These are phyloP conservation scores for Argyresthia goedartella DNA, from an alignment of 2,888 invertebrate genomes.

Conservation along the genomic window DNA sequence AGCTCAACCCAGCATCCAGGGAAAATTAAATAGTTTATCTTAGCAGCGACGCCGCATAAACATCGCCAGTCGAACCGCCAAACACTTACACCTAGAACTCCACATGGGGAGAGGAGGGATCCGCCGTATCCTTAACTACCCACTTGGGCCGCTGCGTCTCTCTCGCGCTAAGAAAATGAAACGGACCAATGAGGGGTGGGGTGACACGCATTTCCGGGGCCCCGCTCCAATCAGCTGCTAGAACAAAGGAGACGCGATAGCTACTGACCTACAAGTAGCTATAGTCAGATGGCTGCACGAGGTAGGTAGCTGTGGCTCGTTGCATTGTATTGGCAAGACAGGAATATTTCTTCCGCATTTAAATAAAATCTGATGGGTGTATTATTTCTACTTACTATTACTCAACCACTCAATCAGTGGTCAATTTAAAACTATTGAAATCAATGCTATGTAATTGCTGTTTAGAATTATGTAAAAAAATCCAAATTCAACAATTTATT, in stretches of 20 bases:
- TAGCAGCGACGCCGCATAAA: slow-evolving; percentile 42
- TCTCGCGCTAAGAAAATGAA: slow-evolving; percentile 69
- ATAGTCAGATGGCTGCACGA: slow-evolving; percentile 36
- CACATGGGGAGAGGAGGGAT: slow-evolving; percentile 40
- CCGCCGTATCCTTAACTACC: slow-evolving; percentile 53
- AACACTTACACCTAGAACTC: slow-evolving; percentile 45
- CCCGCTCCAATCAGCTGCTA: slow-evolving; percentile 72
- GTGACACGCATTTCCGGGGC: slow-evolving; percentile 71
- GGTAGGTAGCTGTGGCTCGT: not conserved
- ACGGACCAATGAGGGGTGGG: slow-evolving; percentile 71
- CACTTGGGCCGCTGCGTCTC: slow-evolving; percentile 64
- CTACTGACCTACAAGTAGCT: slow-evolving; percentile 67
- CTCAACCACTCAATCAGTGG: too few relatives aligned
- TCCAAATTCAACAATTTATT: too few relatives aligned
- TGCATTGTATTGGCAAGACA: not conserved
- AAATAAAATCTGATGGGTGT: too few relatives aligned
- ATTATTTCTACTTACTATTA: too few relatives aligned
- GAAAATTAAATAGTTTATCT: slow-evolving; percentile 49
- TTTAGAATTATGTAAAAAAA: too few relatives aligned
- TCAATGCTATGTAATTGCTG: too few relatives aligned
- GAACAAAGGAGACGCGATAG: slow-evolving; percentile 70
- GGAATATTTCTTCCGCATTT: not conserved
- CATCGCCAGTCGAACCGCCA: slow-evolving; percentile 47
- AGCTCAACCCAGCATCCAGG: slow-evolving; percentile 26
- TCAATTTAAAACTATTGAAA: too few relatives aligned